Percentiles rank a stretch among this genome's conserved stretches.
phyloP scores from a whole-genome alignment of 2,888 invertebrate species.

The Temnothorax ravouxi region DNA sequence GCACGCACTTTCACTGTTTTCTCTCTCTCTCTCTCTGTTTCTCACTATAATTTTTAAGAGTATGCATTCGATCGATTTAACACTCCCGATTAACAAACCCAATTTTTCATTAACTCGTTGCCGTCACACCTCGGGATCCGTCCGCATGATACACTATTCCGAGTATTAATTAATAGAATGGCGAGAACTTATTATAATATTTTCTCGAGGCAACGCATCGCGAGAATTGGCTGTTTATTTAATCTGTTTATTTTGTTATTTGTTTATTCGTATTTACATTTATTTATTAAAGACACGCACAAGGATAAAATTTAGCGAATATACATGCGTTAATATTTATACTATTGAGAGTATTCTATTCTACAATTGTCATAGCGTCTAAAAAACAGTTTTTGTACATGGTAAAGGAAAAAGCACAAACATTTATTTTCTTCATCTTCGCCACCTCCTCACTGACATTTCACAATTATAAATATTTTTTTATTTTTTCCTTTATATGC shows the following conservation, averaged over 20 bases:
- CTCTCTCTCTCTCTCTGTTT: conserved; percentile 62
- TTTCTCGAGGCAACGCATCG: conserved; percentile 64
- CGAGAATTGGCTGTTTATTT: conserved; percentile 7
- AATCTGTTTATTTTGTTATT: conserved; percentile 5
- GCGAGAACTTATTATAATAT: conserved; percentile 18
- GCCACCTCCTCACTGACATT: background rate
- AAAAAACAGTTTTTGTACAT: background rate
- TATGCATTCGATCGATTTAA: conserved; percentile 68
- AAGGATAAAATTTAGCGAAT: background rate
- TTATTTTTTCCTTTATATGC: background rate
- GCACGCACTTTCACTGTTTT: conserved; percentile 64
- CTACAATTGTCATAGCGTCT: background rate
- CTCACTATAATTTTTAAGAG: conserved; percentile 67
- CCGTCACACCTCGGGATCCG: conserved; percentile 60
- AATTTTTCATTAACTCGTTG: conserved; percentile 66
- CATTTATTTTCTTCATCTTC: conserved; percentile 4
- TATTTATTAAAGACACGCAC: background rate
- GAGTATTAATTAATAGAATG: conserved; percentile 53
- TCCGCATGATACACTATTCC: conserved; percentile 61
- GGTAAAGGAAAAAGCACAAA: background rate
- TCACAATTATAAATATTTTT: background rate
- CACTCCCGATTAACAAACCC: conserved; percentile 81
- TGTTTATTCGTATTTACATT: conserved; percentile 11
- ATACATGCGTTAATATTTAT: background rate
- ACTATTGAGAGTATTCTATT: background rate